Conservation (phyloP, 2,797 vertebrate genomes). For the Bradypodion ventrale region DNA sequence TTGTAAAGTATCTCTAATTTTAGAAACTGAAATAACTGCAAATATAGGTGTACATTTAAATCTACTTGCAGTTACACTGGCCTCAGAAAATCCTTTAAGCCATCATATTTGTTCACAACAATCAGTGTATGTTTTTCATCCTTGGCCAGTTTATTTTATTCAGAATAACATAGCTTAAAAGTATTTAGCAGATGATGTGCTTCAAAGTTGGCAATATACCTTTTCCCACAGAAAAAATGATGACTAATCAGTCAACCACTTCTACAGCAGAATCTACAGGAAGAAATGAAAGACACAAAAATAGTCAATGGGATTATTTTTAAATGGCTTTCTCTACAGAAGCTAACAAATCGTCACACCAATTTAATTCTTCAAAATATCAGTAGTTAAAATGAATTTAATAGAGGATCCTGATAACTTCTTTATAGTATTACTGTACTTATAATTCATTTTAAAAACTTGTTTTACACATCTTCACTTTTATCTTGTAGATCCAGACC, state of each 20-base stretch:
- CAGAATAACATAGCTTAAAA: not conserved
- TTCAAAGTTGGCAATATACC: conserved; percentile 17
- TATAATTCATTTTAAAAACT: not conserved
- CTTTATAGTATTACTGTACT: not conserved
- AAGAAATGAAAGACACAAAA: conserved; percentile 11
- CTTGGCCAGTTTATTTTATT: conserved; percentile 69
- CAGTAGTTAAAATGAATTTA: not conserved
- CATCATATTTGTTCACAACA: conserved; percentile 72
- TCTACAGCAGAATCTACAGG: conserved; percentile 8
- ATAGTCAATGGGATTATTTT: conserved; percentile 14
- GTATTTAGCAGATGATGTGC: not conserved
- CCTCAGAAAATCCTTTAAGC: conserved; percentile 82
- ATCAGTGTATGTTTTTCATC: conserved; percentile 78
- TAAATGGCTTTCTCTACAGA: not conserved
- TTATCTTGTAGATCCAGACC: not conserved
- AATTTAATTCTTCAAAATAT: not conserved
- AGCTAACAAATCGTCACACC: not conserved
- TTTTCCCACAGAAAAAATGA: conserved; percentile 1
- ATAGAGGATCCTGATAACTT: not conserved
- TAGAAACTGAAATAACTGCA: not conserved
- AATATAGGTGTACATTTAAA: not conserved
- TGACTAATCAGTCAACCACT: not conserved
- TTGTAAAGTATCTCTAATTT: conserved; percentile 22
- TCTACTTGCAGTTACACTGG: conserved; percentile 59
- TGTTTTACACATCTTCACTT: not conserved